A percentile compares a stretch with the other conserved stretches of the same genome.
Conservation (phyloP, 1,140 invertebrate genomes). For the Vollenhovia emeryi region DNA sequence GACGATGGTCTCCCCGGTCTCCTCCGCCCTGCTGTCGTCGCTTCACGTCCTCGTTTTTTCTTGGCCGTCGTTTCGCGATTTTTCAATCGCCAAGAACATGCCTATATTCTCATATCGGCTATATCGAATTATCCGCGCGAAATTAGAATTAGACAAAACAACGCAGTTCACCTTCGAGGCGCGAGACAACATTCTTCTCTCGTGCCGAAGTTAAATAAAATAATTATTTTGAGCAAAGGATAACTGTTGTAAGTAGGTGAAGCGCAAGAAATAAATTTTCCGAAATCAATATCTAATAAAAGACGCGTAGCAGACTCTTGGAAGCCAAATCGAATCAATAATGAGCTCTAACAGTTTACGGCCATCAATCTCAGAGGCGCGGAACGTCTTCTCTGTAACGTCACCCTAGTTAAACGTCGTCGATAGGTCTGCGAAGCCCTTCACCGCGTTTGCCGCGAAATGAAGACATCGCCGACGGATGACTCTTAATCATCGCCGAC, state of each 20-base stretch:
- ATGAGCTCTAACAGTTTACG: not conserved
- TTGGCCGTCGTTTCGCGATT: conserved; percentile 72
- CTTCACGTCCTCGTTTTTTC: conserved; percentile 67
- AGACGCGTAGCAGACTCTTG: not conserved
- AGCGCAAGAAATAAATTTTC: too few relatives aligned
- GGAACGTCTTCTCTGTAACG: not conserved
- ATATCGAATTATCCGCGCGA: conserved; percentile 54
- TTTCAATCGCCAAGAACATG: conserved; percentile 70
- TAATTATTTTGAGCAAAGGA: not conserved
- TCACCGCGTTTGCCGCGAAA: conserved; percentile 41
- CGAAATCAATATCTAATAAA: not conserved
- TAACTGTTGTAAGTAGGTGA: not conserved
- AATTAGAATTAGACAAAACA: conserved; percentile 38
- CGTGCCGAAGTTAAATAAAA: not conserved
- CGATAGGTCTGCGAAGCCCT: conserved; percentile 40
- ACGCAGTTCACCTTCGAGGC: not conserved
- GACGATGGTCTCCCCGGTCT: conserved; percentile 34
- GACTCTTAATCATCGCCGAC: conserved; percentile 65
- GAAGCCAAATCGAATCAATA: conserved; percentile 6
- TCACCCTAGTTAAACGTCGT: conserved; percentile 44
- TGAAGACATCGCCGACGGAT: conserved; percentile 61
- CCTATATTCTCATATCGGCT: conserved; percentile 58
- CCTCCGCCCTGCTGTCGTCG: conserved; percentile 18
- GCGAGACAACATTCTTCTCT: not conserved
- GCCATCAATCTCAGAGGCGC: conserved; percentile 25